Evolutionary conservation across 2,888 invertebrate species (phyloP), one percentile per base, ranked within the genome.

Genomic region (Druceiella hillmani): DNA sequence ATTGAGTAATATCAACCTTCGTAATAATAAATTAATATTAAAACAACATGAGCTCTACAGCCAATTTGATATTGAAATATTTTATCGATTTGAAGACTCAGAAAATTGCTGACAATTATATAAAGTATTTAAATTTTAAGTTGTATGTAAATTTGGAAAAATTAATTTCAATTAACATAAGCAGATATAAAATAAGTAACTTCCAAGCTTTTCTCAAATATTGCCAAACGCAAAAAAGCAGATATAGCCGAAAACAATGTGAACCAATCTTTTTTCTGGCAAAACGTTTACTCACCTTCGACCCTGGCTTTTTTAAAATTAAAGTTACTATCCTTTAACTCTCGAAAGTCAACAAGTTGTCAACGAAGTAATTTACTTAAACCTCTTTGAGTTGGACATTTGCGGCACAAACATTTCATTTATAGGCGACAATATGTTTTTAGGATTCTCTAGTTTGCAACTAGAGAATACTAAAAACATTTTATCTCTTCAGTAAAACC

Each of bases 11-110:
- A 67, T 93, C 12, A 87, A 89, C 59, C 67, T 93, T 16, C 84
- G 87, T 0, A 79, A 81, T 50, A 93, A 93, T 66, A 76, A 78
- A 5, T 61, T 93, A 11, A 75, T 74, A 45, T 69, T 80, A 79
- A 22, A 90, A 90, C 55, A 72, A 75, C 41, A 78, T 91, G 44
- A 74, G 77, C 35, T 81, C 83, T 40, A 75, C 89, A 44, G 90
- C 90, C 0, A 87, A 89, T 57, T 80, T 81, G 15, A 80, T 83
- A 1, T 68, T 90, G 16, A 67, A 80, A 45, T 87, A 88, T 55
- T 74, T 86, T 40, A 79, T 83, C 25, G 76, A 78, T 4, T 64
- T 89, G 47, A 87, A 89, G 59, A 78, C 73, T 9, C 64, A 88
- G 43, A 80, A 83, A 27, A 56, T 87, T 44, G 75, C 83, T 2